These are phyloP conservation scores for Drosophila mimica DNA, from an alignment of 2,888 invertebrate species.

Conservation along the genomic window DNA sequence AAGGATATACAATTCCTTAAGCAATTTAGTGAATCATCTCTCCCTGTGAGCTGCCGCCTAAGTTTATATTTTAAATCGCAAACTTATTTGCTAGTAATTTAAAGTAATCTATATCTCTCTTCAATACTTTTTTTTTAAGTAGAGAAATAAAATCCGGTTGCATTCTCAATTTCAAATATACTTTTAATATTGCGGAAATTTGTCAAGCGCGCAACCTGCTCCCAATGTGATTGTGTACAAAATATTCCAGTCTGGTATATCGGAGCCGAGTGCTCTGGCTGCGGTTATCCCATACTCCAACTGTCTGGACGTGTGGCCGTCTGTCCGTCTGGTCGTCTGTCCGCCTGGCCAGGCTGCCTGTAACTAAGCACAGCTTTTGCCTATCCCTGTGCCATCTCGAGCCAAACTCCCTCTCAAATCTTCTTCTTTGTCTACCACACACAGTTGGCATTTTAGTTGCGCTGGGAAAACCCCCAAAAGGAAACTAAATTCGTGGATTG, in stretches of 20 bases:
- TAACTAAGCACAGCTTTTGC: conserved; percentile 64
- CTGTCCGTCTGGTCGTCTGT: not conserved
- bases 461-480: conserved; percentile 62
- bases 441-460: conserved; percentile 72
- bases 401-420: conserved; percentile 12
- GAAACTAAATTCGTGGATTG: conserved; percentile 79
- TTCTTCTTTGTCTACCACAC: conserved; percentile 46
- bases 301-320: conserved; percentile 28
- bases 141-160: not conserved
- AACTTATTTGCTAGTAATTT: not conserved
- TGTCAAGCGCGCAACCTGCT: conserved; percentile 49
- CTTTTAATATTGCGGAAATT: conserved; percentile 52
- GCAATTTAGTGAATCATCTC: too few species aligned
- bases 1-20: not conserved
- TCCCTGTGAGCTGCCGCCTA: not conserved
- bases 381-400: conserved; percentile 45
- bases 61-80: not conserved
- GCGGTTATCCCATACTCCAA: conserved; percentile 49
- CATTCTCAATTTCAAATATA: conserved; percentile 1
- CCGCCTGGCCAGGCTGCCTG: conserved; percentile 32
- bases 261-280: conserved; percentile 44
- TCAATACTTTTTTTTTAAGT: not conserved
- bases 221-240: conserved; percentile 52
- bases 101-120: not conserved
- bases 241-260: conserved; percentile 50